Evolutionary conservation across 2,113 vertebrate species (phyloP).

Genomic region (Cyanistes caeruleus): DNA sequence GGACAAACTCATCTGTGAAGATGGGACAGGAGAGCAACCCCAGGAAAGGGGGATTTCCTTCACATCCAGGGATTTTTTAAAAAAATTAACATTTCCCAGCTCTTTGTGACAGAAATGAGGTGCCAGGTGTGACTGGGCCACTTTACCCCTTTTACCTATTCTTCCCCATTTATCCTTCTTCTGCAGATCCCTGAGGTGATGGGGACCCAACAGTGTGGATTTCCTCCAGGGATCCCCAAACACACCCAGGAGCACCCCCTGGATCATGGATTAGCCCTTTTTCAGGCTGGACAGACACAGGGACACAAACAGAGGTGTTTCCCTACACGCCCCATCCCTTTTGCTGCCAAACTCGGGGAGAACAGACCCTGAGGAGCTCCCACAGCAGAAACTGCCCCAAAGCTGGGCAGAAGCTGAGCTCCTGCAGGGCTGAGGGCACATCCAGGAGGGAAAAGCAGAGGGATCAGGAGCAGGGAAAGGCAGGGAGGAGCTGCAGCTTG

Average conservation of each 20-base stretch:
- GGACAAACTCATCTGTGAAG: accelerated
- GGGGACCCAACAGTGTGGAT: background rate
- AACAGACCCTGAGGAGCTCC: accelerated
- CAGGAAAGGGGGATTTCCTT: background rate
- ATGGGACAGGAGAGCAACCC: background rate
- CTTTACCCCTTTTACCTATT: background rate
- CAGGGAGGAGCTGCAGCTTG: background rate
- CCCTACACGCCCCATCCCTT: accelerated
- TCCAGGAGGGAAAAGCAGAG: background rate
- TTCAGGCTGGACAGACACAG: accelerated
- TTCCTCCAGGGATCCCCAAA: background rate
- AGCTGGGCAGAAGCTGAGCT: background rate
- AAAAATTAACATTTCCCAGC: background rate
- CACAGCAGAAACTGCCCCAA: background rate
- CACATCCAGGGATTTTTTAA: accelerated
- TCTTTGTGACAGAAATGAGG: background rate
- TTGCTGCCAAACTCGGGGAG: background rate
- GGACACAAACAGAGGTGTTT: background rate
- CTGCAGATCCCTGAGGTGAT: background rate
- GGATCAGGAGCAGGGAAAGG: background rate
- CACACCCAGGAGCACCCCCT: background rate
- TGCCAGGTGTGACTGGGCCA: no score
- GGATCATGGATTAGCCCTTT: accelerated
- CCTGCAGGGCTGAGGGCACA: background rate
- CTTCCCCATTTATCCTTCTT: background rate